phyloP scores from a whole-genome alignment of 2,888 invertebrate genomes.

The Omphaloscelis lunosa region DNA sequence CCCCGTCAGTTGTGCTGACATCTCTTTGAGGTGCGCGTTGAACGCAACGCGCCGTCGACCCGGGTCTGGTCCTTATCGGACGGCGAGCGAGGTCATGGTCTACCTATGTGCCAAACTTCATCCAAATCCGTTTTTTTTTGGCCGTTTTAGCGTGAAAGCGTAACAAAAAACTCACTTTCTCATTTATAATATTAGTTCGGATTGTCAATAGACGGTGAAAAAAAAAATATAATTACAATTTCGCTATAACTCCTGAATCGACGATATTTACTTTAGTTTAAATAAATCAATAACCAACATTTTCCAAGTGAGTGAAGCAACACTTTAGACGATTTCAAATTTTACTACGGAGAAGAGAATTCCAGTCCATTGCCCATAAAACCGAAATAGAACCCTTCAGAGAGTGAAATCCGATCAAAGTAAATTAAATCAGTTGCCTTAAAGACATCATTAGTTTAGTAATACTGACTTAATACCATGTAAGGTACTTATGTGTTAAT shows the following conservation, averaged over 20 bases:
- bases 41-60: too few species aligned
- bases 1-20: too few species aligned
- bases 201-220: neutral
- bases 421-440: constrained; percentile 39
- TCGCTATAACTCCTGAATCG: neutral
- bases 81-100: too few species aligned
- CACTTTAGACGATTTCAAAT: constrained; percentile 35
- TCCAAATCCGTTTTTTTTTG: neutral
- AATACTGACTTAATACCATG: constrained; percentile 13
- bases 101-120: too few species aligned
- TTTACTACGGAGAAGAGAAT: constrained; percentile 37
- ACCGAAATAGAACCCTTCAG: constrained; percentile 30
- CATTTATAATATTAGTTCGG: neutral
- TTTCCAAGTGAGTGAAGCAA: constrained; percentile 21
- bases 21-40: too few species aligned
- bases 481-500: constrained; percentile 45
- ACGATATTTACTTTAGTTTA: neutral
- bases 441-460: constrained; percentile 28
- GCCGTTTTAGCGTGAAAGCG: neutral
- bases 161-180: neutral
- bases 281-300: constrained; percentile 4
- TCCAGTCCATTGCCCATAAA: constrained; percentile 48
- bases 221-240: neutral
- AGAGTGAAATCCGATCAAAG: constrained; percentile 50
- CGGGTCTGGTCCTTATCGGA: too few species aligned